These are phyloP conservation scores for Coenobita brevimanus DNA, from an alignment of 1,140 invertebrate genomes.

Conservation along the genomic window DNA sequence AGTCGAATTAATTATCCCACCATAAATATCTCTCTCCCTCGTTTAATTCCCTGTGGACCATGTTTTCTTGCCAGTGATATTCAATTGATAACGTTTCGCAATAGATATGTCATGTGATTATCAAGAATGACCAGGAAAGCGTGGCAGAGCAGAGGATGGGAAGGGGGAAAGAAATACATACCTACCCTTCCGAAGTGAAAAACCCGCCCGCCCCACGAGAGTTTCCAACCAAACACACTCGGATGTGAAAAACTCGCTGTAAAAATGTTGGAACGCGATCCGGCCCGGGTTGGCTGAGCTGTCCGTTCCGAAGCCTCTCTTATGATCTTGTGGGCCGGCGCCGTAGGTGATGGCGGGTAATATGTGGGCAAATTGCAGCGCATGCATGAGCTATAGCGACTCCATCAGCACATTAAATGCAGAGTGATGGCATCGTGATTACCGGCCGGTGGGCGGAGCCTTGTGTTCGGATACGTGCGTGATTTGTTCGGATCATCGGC, in stretches of 20 bases:
- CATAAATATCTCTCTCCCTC: neutral
- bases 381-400: slow-evolving; percentile 68
- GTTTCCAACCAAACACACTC: slow-evolving; percentile 32
- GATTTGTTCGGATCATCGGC: slow-evolving; percentile 47
- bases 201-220: slow-evolving; percentile 23
- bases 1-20: no score
- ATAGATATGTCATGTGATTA: no score
- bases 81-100: no score
- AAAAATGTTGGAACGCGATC: slow-evolving; percentile 62
- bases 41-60: neutral
- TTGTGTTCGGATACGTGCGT: slow-evolving; percentile 59
- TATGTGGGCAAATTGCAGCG: slow-evolving; percentile 68
- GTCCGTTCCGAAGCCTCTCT: slow-evolving; percentile 60
- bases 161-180: no score
- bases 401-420: slow-evolving; percentile 69
- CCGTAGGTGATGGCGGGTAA: slow-evolving; percentile 63
- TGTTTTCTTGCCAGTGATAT: neutral
- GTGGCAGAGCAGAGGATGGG: no score
- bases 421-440: slow-evolving; percentile 67
- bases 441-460: slow-evolving; percentile 63
- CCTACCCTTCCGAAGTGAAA: no score
- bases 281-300: slow-evolving; percentile 50
- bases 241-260: slow-evolving; percentile 57
- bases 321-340: slow-evolving; percentile 64
- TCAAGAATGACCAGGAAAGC: no score